Conservation (phyloP, 2,113 vertebrate genomes). For the Proterorhinus semilunaris region DNA sequence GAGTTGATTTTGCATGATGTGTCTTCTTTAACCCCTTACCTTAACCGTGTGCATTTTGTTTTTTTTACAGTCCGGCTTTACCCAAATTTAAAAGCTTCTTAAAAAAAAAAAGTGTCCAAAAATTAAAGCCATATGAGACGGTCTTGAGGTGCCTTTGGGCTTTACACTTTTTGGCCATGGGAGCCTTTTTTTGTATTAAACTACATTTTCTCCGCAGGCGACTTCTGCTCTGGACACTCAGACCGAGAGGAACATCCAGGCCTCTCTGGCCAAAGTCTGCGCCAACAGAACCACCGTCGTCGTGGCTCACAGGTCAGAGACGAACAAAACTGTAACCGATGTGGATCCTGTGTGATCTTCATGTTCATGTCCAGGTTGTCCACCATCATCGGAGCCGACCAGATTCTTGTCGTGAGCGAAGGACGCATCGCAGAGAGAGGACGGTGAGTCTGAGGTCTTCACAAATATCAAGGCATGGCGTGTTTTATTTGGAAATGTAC, state of each 20-base stretch:
- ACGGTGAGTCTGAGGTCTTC: slow-evolving; percentile 75
- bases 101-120: too few relatives aligned
- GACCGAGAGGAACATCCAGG: slow-evolving; percentile 94
- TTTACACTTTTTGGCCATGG: too few relatives aligned
- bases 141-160: too few relatives aligned
- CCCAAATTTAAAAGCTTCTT: too few relatives aligned
- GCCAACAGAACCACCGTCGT: slow-evolving; percentile 86
- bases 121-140: too few relatives aligned
- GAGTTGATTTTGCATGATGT: too few relatives aligned
- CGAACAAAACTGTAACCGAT: background rate
- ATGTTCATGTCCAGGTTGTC: slow-evolving; percentile 79
- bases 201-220: slow-evolving; percentile 75
- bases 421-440: slow-evolving; percentile 87
- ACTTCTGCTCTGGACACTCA: slow-evolving; percentile 92
- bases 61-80: too few relatives aligned
- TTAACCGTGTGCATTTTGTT: too few relatives aligned
- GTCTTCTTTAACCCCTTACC: too few relatives aligned
- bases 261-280: slow-evolving; percentile 89
- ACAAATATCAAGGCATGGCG: background rate
- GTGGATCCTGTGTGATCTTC: background rate
- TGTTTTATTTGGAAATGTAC: too few relatives aligned
- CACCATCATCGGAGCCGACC: slow-evolving; percentile 89
- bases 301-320: slow-evolving; percentile 90
- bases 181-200: background rate
- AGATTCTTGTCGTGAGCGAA: slow-evolving; percentile 90